Evolutionary conservation across 2,888 invertebrate genomes (phyloP).

Genomic region (Bhutanitis thaidina): DNA sequence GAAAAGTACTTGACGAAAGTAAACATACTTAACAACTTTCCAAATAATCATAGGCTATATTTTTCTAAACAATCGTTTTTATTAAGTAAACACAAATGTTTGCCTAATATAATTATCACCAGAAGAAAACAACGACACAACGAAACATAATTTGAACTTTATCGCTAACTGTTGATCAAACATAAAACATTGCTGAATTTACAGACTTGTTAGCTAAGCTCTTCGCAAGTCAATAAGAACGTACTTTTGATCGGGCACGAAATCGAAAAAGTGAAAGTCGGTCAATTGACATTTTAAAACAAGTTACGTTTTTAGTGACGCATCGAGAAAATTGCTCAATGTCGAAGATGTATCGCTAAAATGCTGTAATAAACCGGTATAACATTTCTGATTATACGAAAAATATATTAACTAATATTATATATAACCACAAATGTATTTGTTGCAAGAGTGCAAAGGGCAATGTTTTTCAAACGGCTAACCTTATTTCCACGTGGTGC

Average conservation of each 20-base stretch:
- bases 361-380: not conserved
- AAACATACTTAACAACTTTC: not conserved
- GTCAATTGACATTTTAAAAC: conserved; percentile 31
- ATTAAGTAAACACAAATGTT: too few species aligned
- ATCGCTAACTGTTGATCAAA: conserved; percentile 11
- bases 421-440: too few species aligned
- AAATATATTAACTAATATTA: too few species aligned
- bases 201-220: not conserved
- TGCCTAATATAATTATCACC: not conserved
- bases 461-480: too few species aligned
- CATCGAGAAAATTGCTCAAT: conserved; percentile 22
- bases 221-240: not conserved
- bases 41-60: not conserved
- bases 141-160: conserved; percentile 8
- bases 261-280: conserved; percentile 37
- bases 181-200: conserved; percentile 3
- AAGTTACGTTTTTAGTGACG: conserved; percentile 37
- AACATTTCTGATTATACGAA: too few species aligned
- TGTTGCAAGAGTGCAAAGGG: too few species aligned
- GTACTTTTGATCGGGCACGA: conserved; percentile 27
- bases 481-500: too few species aligned
- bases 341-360: conserved; percentile 14
- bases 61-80: not conserved
- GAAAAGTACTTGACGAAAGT: too few species aligned
- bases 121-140: not conserved